Base-by-base conservation (phyloP, 2,888 invertebrate species). In the Cylloceria caligata region DNA sequence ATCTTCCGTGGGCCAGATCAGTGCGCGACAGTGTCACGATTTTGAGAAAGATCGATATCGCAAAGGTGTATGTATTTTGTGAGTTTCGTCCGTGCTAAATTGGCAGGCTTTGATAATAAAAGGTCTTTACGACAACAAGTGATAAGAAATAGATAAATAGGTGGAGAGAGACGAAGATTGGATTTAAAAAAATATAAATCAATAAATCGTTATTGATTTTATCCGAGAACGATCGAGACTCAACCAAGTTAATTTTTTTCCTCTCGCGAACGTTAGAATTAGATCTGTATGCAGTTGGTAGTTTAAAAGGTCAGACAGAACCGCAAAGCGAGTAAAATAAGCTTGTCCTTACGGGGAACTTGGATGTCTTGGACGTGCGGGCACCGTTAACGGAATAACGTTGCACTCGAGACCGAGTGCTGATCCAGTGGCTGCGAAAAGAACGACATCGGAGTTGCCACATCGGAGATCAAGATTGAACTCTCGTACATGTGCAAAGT, bases 1-100 rank as follows among this genome's bases (percentile, higher is more conserved):
- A 39, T 13, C 19, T 47, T 36, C 45, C 78, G 74, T 19, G 64
- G 82, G 71, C 64, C 75, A n/a, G 62, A 79, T 75, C 82, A 79
- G 71, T 71, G 67, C 71, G 65, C 69, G 74, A 75, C 21, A 67
- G 74, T 79, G 78, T 67, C 82, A 42, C 78, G 75, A 71, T 67
- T 73, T 73, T 72, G 65, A 75, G 16, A 24, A n/a, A 64, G 30
- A 80, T 47, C 39, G 57, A 47, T 57, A 79, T 34, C 45, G 30
- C 21, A 30, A 9, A 45, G 47, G 16, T 71, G 62, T 69, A 42
- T 42, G 39, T 24, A 24, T 27, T 57, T 57, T 30, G 52, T 21
- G 52, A 27, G 13, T 57, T 55, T 55, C 7, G 5, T 21, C 0
- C 24, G 30, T 9, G 57, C 6, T 30, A 34, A 16, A 57, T 34